These are phyloP conservation scores for Morphnarchus princeps DNA, from an alignment of 2,113 vertebrate species.

Conservation along the genomic window DNA sequence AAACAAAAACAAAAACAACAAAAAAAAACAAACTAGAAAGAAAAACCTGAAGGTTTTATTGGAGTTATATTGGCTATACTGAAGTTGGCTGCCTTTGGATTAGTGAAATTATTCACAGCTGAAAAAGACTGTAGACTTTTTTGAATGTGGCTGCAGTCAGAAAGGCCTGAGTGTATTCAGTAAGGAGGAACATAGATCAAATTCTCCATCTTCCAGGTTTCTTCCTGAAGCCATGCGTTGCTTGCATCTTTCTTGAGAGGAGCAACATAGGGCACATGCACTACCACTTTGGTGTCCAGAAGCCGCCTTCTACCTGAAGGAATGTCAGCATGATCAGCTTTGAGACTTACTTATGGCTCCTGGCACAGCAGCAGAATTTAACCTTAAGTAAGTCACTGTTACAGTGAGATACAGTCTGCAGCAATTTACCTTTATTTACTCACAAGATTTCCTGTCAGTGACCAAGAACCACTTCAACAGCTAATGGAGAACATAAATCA, in stretches of 20 bases:
- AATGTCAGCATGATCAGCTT: neutral
- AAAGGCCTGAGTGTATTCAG: neutral
- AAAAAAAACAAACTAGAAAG: neutral
- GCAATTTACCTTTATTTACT: constrained; percentile 11
- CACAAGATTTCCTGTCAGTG: neutral
- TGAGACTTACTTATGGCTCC: neutral
- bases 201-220: neutral
- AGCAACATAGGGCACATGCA: neutral
- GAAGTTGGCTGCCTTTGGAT: neutral
- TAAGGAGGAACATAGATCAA: neutral
- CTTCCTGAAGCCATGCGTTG: neutral
- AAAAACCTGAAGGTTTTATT: neutral
- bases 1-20: neutral
- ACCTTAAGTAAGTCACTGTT: neutral
- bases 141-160: neutral
- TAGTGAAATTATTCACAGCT: neutral
- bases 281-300: neutral
- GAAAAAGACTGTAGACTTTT: neutral
- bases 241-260: neutral
- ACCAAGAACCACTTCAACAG: neutral
- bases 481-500: constrained; percentile 28
- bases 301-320: neutral
- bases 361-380: neutral
- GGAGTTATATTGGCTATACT: neutral
- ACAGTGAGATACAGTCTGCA: neutral